Evolutionary conservation across 1,140 invertebrate species (phyloP), one percentile per base, ranked within the genome.

Genomic region (Drosophila willistoni): DNA sequence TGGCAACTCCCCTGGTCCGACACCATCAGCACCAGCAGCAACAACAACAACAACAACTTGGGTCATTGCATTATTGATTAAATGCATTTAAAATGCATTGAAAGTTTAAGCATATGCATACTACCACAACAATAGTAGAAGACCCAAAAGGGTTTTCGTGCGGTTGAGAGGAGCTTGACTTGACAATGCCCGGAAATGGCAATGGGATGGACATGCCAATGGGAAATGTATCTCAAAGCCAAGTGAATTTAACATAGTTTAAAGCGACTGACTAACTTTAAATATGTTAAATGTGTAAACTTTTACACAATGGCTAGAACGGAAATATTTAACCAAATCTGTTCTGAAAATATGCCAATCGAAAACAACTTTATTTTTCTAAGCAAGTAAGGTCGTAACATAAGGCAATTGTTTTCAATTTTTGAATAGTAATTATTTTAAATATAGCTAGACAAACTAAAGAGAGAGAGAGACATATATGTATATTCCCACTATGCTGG

Each of bases 41-140:
- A 22, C 25, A 29, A 29, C 29, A 29, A 29, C 6, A 6, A 29
- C 29, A 12, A 4, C 44, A 25, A 44, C 47, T 36, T 73, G 72
- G 82, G 76, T 79, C 75, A 82, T 82, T 86, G 83, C 83, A 86
- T 87, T 86, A 87, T 86, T 87, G 83, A 86, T 59, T 33, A 22
- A 81, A 66, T 82, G 83, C 82, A 86, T 71, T 69, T 64, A 29
- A 47, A 73, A 76, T 79, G 79, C 79, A 67, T 73, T 68, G 17
- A 36, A 42, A 29, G 34, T 29, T 68, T 71, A 60, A 81, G 12
- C 66, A 68, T 82, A 86, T 82, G 71, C 72, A 87, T 79, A 54
- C 81, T 34, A 59, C 13, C 47, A 19, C n/a, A 60, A 29, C 25
- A 29, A 29, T 29, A 29, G 25, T 29, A 29, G 25, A 0, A 7